Base-by-base conservation (phyloP, 35 echinoderm and acorn worm species). In the Ophioderma brevispina region DNA sequence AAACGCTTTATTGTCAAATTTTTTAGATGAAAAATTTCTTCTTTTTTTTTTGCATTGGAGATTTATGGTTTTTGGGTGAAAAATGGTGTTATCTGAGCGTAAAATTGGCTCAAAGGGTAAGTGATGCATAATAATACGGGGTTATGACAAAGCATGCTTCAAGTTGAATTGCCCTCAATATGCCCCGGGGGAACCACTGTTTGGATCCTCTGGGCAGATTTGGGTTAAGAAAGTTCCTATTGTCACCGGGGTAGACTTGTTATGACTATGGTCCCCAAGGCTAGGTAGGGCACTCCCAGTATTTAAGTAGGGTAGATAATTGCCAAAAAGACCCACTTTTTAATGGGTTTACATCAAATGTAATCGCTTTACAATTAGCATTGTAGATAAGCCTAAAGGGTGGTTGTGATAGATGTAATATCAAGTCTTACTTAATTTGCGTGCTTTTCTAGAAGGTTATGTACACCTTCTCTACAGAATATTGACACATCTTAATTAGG, bases 131-230 rank as follows among this genome's bases (percentile, higher is more conserved):
- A 70, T 70, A 70, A 70, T 70, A 25, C 59, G 4, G 6, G 59
- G 59, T 18, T 70, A 70, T 70, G 59, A 70, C 59, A 70, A 70
- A 70, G 59, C 59, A 70, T 13, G 59, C 59, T 70, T 70, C 59
- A 25, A 70, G 59, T 70, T 70, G 59, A 70, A 70, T 70, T 70
- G 41, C 5, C 17, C 41, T 46, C 41, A 8, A 46, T 6, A 70
- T 70, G 28, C 17, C 59, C 17, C 10, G 59, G 59, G 59, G 59
- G 59, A 13, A 70, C 59, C 59, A 70, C 59, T 70, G n/a, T 25
- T 30, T 46, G 23, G 23, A 3, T 70, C 28, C 28, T 70, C 10
- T 70, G 59, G 15, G 28, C 59, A 70, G 15, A 70, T 6, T 1
- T 1, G 17, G 2, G 6, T 30, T 70, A 70, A 30, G 17, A 70